Evolutionary conservation across 2,113 vertebrate species (phyloP), one percentile per base, ranked within the genome.

Genomic region (Thomomys bottae): DNA sequence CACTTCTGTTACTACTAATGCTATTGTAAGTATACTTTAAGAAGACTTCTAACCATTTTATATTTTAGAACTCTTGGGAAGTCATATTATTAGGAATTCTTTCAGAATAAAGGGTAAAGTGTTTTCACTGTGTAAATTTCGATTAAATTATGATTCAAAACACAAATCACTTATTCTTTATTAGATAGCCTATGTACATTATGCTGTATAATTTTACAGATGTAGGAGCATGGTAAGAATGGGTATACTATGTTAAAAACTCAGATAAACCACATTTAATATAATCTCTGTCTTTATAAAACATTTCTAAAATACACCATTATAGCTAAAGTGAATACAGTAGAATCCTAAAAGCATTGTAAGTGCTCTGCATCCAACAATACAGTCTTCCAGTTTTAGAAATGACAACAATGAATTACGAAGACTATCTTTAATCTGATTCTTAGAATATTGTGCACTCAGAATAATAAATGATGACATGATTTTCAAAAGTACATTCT

Each of bases 111-210:
- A 20, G 12, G n/a, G 3, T 17, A 91, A 81, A 20, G 12, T 38
- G 3, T 54, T 88, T 84, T 88, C 70, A 30, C 12, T 66, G 0
- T 63, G 21, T 3, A 6, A 3, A 40, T 75, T 26, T 93, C 30
- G 63, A 88, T 28, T 76, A 71, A 71, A 90, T 80, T 40, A 63
- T 40, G 36, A 90, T 93, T 84, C 30, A 81, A 18, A 66, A 90
- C 59, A 85, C 3, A 93, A 92, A 75, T 61, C 49, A 67, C 20
- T 71, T 66, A n/a, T 83, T 89, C 17, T 81, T 78, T 71, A 78
- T 75, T 84, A 73, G 42, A 28, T 77, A 23, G 23, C 36, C 15
- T 85, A 7, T 17, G 6, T 84, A 61, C 28, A 24, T 63, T 76
- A 71, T 84, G 21, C 5, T 63, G 9, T 76, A 64, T 40, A 28